Base-by-base conservation (phyloP, 2,797 vertebrate species). In the Paedocypris micromegethes region DNA sequence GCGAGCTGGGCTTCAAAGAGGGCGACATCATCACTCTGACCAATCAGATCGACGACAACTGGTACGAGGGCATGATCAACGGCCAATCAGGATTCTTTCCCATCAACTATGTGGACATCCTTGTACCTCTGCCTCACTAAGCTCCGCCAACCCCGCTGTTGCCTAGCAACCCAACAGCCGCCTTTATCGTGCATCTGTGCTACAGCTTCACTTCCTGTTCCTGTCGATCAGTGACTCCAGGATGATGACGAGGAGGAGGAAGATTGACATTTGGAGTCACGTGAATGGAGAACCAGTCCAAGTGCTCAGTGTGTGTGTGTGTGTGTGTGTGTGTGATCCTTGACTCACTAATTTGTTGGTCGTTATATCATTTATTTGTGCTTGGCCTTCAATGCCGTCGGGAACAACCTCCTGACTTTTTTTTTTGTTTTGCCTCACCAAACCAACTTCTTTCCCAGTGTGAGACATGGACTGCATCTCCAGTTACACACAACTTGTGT, bases 81-180 rank as follows among this genome's bases (percentile, higher is more conserved):
- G 96, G 96, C 84, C 95, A 94, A 85, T 98, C 96, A 0, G 96
- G 96, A 81, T 98, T 98, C 87, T 98, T 98, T 81, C 96, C 96
- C 55, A 93, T 98, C 88, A 98, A 98, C 84, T 98, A 98, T 43
- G 96, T 98, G 44, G 95, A 98, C 75, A 95, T 98, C 87, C 89
- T 98, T 82, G 95, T 98, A 78, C 89, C 96, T 5, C 86, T 98
- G 84, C 95, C 95, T 68, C 89, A 95, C 84, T 98, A 98, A 87
- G 82, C 80, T 59, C 75, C 79, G 68, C 46, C 49, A 38, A n/a
- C 45, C 9, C 41, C 52, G 5, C 57, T 75, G 42, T 68, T 49
- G 48, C 40, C 63, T 50, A 60, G 72, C 51, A 62, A 58, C 68
- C 68, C 8, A 23, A 42, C 64, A 9, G 60, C 48, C 9, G 37